These are phyloP conservation scores for Crossocerus cetratus DNA, from an alignment of 2,888 invertebrate genomes.

Conservation along the genomic window DNA sequence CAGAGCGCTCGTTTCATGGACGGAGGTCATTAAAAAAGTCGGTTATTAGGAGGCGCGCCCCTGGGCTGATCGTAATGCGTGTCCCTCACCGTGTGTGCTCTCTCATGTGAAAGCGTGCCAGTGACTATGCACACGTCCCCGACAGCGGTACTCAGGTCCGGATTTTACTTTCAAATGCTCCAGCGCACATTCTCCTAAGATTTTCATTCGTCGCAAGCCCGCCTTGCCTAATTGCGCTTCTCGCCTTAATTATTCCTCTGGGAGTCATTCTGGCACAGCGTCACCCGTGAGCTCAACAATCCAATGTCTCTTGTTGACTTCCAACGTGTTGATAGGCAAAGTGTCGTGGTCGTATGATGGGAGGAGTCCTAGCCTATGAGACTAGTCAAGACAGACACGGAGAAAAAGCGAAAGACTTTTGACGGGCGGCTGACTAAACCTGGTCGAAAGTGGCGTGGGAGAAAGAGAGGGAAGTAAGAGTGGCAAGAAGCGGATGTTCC, in stretches of 20 bases:
- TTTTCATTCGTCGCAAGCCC: slow-evolving; percentile 57
- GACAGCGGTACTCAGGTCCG: slow-evolving; percentile 6
- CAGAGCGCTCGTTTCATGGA: neutral
- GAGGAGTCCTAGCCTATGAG: slow-evolving; percentile 41
- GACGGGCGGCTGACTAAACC: slow-evolving; percentile 71
- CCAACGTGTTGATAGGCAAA: slow-evolving; percentile 29
- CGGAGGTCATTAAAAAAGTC: slow-evolving; percentile 22
- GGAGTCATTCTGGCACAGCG: slow-evolving; percentile 53
- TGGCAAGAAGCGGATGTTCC: slow-evolving; percentile 7
- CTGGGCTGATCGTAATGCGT: slow-evolving; percentile 3
- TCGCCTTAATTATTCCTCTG: slow-evolving; percentile 57
- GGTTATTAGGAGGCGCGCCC: slow-evolving; percentile 33
- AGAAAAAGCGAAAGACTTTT: slow-evolving; percentile 61
- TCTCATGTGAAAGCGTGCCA: slow-evolving; percentile 5
- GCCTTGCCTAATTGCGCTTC: slow-evolving; percentile 45
- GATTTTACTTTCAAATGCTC: slow-evolving; percentile 61
- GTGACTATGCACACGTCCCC: neutral
- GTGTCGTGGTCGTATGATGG: slow-evolving; percentile 26
- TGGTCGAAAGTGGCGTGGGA: slow-evolving; percentile 68
- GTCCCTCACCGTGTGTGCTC: slow-evolving; percentile 8
- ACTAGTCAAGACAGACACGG: slow-evolving; percentile 36
- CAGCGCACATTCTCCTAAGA: slow-evolving; percentile 52
- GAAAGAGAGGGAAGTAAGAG: neutral
- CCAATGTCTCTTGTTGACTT: slow-evolving; percentile 43
- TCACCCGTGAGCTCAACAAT: slow-evolving; percentile 22